A percentile compares a stretch with the other conserved stretches of the same genome.
These are phyloP conservation scores for Schizopygopsis pylzovi DNA, from an alignment of 2,797 vertebrate species.

Conservation along the genomic window DNA sequence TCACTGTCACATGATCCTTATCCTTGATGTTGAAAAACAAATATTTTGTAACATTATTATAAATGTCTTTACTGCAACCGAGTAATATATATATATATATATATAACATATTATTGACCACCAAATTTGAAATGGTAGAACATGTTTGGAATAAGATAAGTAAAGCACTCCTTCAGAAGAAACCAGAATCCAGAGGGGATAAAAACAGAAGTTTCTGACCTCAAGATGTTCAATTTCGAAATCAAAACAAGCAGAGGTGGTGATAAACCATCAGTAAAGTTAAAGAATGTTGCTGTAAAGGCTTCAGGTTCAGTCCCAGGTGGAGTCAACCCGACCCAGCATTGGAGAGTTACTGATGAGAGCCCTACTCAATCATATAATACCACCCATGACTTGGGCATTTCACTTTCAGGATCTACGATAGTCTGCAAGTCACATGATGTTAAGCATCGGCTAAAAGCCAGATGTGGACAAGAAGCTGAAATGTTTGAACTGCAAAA, in stretches of 20 bases:
- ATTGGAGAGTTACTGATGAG: not conserved
- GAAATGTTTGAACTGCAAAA: not conserved
- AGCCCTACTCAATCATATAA: constrained; percentile 4
- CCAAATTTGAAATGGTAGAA: not conserved
- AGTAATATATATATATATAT: too few relatives aligned
- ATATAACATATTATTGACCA: not conserved
- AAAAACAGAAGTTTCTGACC: not conserved
- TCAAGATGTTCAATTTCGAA: not conserved
- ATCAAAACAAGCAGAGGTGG: not conserved
- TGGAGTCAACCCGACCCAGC: not conserved
- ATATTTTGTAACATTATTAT: not conserved
- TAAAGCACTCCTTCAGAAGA: not conserved
- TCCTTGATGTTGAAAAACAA: too few relatives aligned
- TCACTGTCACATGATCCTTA: not conserved
- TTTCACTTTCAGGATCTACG: constrained; percentile 6
- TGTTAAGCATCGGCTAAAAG: not conserved
- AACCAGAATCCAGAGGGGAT: not conserved
- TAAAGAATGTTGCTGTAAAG: not conserved
- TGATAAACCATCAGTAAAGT: not conserved
- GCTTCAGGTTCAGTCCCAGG: not conserved
- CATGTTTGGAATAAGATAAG: not conserved
- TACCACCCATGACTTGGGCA: not conserved
- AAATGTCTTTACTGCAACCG: not conserved
- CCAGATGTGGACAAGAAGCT: not conserved
- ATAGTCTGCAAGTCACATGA: not conserved